Percentiles rank a stretch among this genome's conserved stretches.
Conservation (phyloP, 2,113 vertebrate species). For the Rhineura floridana region DNA sequence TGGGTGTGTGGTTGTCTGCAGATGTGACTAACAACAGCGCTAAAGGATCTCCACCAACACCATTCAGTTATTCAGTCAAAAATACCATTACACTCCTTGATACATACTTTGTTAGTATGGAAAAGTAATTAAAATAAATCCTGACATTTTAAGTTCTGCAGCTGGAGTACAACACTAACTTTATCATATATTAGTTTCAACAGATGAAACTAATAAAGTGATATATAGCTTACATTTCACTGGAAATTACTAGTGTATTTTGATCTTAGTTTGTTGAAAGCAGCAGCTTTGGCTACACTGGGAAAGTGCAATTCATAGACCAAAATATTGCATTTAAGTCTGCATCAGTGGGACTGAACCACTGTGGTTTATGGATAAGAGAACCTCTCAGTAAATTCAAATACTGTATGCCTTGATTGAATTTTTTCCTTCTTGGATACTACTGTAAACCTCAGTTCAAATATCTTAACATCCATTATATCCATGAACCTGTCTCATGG, state of each 20-base stretch:
- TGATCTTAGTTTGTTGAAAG: neutral
- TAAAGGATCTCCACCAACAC: neutral
- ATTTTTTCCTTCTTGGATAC: neutral
- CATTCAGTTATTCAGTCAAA: slow-evolving; percentile 37
- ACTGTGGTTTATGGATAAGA: neutral
- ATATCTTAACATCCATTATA: neutral
- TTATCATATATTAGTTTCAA: neutral
- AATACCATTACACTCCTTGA: slow-evolving; percentile 30
- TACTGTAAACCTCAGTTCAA: neutral
- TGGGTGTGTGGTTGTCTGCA: neutral
- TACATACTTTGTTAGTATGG: neutral
- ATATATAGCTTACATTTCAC: neutral
- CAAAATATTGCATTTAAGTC: neutral
- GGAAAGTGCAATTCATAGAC: neutral
- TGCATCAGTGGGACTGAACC: neutral
- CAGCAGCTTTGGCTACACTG: fast-evolving
- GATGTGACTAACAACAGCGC: slow-evolving; percentile 27
- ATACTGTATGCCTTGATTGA: too few species aligned
- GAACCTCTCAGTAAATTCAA: neutral
- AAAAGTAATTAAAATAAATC: slow-evolving; percentile 45
- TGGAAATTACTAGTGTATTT: neutral
- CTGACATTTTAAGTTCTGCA: slow-evolving; percentile 30
- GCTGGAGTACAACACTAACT: neutral
- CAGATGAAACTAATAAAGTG: too few species aligned
- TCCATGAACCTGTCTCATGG: neutral